Percentiles rank a stretch among this genome's conserved stretches.
phyloP scores from a whole-genome alignment of 2,113 vertebrate genomes.

The Mirounga angustirostris region DNA sequence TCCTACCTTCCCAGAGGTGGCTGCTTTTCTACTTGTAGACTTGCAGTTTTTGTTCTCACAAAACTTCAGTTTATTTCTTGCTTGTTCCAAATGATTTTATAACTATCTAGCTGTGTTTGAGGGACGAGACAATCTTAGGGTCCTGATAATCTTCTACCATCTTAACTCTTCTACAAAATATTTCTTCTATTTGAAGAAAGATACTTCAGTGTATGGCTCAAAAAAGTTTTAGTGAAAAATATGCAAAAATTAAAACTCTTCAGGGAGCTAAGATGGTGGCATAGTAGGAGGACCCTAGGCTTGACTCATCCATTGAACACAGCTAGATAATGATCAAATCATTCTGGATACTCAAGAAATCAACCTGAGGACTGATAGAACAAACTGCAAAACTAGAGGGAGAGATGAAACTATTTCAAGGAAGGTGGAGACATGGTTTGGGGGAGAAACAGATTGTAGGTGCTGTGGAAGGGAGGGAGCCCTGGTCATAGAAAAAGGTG shows the following conservation, averaged over 20 bases:
- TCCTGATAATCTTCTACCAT: not conserved
- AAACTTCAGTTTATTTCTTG: not conserved
- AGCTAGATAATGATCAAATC: not conserved
- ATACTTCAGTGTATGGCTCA: slow-evolving; percentile 42
- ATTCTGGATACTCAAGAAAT: not conserved
- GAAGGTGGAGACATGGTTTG: not conserved
- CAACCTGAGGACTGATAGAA: not conserved
- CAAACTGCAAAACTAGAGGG: not conserved
- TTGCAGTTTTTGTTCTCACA: not conserved
- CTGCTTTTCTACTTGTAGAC: not conserved
- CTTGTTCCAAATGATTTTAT: not conserved
- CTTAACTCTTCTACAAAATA: not conserved
- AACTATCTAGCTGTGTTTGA: not conserved
- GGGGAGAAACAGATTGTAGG: not conserved
- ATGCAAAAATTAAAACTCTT: slow-evolving; percentile 30
- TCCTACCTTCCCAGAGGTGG: not conserved
- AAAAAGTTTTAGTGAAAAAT: slow-evolving; percentile 57
- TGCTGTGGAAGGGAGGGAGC: not conserved
- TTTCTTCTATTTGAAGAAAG: slow-evolving; percentile 49
- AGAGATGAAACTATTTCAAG: not conserved
- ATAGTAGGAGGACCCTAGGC: not conserved
- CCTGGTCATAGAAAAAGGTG: not conserved
- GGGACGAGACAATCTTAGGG: not conserved
- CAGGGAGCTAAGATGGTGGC: not conserved
- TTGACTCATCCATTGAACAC: not conserved